Conservation (phyloP, 1,140 invertebrate genomes). For the Conopomorpha cramerella region DNA sequence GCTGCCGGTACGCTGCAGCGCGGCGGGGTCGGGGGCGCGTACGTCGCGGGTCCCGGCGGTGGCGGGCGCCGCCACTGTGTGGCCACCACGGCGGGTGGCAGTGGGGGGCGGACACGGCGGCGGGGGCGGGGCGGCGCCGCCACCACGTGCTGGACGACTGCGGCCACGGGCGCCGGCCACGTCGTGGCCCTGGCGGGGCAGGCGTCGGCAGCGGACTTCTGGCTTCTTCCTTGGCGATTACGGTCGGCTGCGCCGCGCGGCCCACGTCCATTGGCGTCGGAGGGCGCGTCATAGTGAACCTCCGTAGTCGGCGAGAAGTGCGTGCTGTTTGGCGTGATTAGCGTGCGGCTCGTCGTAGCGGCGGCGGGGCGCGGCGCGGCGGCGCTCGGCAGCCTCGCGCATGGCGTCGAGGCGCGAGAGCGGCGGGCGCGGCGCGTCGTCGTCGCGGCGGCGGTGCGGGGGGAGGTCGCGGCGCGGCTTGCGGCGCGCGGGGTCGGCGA, state of each 20-base stretch:
- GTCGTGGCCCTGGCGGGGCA: constrained; percentile 14
- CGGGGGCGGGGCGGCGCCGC: constrained; percentile 1
- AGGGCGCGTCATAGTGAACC: constrained; percentile 84
- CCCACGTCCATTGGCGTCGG: no score
- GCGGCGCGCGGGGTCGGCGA: constrained; percentile 87
- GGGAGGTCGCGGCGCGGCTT: constrained; percentile 75
- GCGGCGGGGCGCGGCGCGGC: constrained; percentile 74
- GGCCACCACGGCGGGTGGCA: constrained; percentile 19
- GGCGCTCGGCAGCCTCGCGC: constrained; percentile 70
- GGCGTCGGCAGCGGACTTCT: constrained; percentile 27
- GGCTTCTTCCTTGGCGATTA: constrained; percentile 79
- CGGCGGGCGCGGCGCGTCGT: constrained; percentile 40
- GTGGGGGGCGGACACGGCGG: constrained; percentile 11
- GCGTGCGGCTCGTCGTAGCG: constrained; percentile 70
- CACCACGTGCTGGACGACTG: constrained; percentile 1
- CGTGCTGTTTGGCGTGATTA: constrained; percentile 87
- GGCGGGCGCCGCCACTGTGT: constrained; percentile 27
- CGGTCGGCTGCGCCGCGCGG: constrained; percentile 84
- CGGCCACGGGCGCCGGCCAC: constrained; percentile 6
- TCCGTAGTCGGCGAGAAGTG: constrained; percentile 81
- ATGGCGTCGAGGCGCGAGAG: constrained; percentile 78
- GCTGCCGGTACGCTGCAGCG: no score
- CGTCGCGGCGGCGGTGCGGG: constrained; percentile 56
- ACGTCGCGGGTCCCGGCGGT: constrained; percentile 29
- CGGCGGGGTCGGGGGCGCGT: no score